These are phyloP conservation scores for Entomobrya multifasciata DNA, from an alignment of 2,888 invertebrate species.

Conservation along the genomic window DNA sequence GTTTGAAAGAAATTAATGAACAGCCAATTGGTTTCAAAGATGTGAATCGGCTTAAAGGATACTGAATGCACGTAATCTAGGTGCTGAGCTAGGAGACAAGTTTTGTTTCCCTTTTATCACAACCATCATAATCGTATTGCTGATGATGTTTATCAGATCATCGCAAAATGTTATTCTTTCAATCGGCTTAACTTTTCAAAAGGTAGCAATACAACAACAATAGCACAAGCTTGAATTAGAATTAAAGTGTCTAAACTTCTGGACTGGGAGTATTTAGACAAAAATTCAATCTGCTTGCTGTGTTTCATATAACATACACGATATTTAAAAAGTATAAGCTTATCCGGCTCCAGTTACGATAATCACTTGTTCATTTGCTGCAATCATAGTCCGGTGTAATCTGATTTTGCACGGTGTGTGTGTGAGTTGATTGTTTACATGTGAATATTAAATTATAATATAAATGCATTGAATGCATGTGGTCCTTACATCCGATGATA, in stretches of 20 bases:
- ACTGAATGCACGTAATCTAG: constrained; percentile 4
- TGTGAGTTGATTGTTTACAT: background rate
- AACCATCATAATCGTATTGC: background rate
- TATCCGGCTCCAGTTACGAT: constrained; percentile 68
- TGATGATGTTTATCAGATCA: constrained; percentile 42
- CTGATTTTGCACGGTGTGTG: constrained; percentile 55
- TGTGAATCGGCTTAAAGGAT: background rate
- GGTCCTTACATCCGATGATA: background rate
- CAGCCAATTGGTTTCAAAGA: constrained; percentile 59
- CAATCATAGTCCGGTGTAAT: constrained; percentile 57
- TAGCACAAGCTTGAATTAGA: background rate
- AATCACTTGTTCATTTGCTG: constrained; percentile 61
- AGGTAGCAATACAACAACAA: background rate
- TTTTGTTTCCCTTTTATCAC: constrained; percentile 24
- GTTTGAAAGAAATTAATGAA: constrained; percentile 41
- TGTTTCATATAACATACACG: background rate
- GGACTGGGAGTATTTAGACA: background rate
- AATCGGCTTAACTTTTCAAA: constrained; percentile 60
- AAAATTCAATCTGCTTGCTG: background rate
- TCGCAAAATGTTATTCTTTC: constrained; percentile 62
- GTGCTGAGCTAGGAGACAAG: constrained; percentile 23
- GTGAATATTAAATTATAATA: background rate
- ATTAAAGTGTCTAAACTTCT: background rate
- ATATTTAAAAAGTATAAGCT: constrained; percentile 19
- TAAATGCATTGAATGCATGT: background rate